Evolutionary conservation across 1,140 invertebrate species (phyloP).

Genomic region (Aphis craccivora): DNA sequence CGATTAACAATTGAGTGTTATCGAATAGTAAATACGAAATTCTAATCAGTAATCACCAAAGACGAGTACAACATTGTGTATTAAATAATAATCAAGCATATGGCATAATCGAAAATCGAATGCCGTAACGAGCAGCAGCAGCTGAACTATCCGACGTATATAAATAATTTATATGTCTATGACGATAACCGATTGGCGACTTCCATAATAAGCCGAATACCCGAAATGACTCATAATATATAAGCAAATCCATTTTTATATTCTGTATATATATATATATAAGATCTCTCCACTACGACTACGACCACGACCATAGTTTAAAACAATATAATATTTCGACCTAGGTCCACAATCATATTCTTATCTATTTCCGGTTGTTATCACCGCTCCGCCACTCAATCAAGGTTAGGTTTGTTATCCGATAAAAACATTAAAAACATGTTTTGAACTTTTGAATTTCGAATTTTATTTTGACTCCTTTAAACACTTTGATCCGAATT

Average conservation of each 20-base stretch:
- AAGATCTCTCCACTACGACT: too few relatives aligned
- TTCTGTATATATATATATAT: too few relatives aligned
- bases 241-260: too few relatives aligned
- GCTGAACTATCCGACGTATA: too few relatives aligned
- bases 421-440: slow-evolving; percentile 46
- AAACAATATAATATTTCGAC: not conserved
- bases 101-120: not conserved
- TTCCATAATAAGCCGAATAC: too few relatives aligned
- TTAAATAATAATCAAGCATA: too few relatives aligned
- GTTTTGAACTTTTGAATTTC: slow-evolving; percentile 33
- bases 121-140: too few relatives aligned
- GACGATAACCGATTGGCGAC: too few relatives aligned
- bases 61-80: too few relatives aligned
- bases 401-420: slow-evolving; percentile 33
- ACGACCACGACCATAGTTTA: not conserved
- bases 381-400: not conserved
- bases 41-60: not conserved
- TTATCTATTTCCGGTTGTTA: not conserved
- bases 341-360: not conserved
- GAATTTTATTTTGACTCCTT: not conserved
- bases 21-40: not conserved
- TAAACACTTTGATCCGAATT: not conserved
- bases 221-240: too few relatives aligned
- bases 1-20: not conserved
- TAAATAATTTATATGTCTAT: too few relatives aligned